These are phyloP conservation scores for Delichon dasypus DNA, from an alignment of 2,797 vertebrate genomes.

Conservation along the genomic window DNA sequence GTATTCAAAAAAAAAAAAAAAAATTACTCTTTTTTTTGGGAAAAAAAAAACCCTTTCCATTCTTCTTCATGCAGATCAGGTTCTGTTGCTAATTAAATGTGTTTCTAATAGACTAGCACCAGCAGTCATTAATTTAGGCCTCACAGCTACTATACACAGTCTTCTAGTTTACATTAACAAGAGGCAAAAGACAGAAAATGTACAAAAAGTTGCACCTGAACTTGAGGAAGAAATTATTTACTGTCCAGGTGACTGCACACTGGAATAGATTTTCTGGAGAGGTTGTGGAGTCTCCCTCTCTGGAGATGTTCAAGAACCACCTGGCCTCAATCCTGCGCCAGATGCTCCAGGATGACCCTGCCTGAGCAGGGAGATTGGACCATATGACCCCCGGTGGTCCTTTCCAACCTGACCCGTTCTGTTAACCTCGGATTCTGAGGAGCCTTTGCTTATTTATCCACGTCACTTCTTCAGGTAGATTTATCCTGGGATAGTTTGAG, in stretches of 20 bases:
- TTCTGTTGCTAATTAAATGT: not conserved
- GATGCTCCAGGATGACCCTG: fast-evolving
- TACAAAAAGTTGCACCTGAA: not conserved
- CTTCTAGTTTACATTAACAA: not conserved
- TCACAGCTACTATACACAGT: not conserved
- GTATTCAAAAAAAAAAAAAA: not conserved
- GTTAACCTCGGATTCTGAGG: not conserved
- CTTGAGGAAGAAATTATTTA: not conserved
- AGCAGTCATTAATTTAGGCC: not conserved
- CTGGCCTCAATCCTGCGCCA: not conserved
- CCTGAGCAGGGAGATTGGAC: not conserved
- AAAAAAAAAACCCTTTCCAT: not conserved
- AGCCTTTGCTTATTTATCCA: not conserved
- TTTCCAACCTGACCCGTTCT: not conserved
- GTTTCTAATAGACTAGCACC: not conserved
- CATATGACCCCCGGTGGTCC: not conserved
- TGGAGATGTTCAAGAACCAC: not conserved
- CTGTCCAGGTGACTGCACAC: fast-evolving
- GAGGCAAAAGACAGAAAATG: not conserved
- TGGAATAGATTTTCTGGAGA: not conserved
- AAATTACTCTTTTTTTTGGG: not conserved
- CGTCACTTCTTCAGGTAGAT: not conserved
- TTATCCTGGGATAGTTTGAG: not conserved
- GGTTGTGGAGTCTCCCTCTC: not conserved
- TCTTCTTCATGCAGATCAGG: not conserved